A percentile compares a stretch with the other conserved stretches of the same genome.
These are phyloP conservation scores for Ormyrus thymus DNA, from an alignment of 2,888 invertebrate genomes.

Conservation along the genomic window DNA sequence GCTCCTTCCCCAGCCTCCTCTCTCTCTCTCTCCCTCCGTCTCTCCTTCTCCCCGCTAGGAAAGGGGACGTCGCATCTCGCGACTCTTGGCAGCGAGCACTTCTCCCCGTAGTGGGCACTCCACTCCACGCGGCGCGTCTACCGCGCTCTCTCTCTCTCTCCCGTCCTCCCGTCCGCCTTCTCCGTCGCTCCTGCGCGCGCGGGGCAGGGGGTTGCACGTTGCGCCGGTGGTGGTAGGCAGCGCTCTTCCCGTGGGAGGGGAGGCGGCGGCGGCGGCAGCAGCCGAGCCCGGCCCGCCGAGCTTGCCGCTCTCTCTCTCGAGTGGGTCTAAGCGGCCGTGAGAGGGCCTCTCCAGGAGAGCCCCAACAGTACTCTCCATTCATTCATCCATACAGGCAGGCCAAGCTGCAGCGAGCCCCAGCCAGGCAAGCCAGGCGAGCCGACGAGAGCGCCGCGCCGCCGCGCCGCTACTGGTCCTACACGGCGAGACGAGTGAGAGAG, in stretches of 20 bases:
- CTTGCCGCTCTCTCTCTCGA: conserved; percentile 68
- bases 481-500: conserved; percentile 3
- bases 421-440: conserved; percentile 45
- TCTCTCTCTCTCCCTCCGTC: background rate
- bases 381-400: conserved; percentile 64
- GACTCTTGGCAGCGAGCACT: conserved; percentile 74
- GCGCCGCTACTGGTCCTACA: conserved; percentile 43
- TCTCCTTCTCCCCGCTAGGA: conserved; percentile 59
- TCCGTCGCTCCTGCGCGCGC: background rate
- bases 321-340: conserved; percentile 75
- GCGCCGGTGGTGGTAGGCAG: conserved; percentile 34
- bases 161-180: background rate
- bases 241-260: background rate
- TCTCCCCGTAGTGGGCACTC: conserved; percentile 73
- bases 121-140: conserved; percentile 73
- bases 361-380: conserved; percentile 73
- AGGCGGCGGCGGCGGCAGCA: conserved; percentile 64
- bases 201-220: conserved; percentile 13
- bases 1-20: background rate
- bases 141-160: conserved; percentile 62
- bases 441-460: conserved; percentile 44
- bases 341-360: conserved; percentile 75
- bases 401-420: conserved; percentile 55
- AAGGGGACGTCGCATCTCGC: conserved; percentile 73
- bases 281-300: conserved; percentile 42